Percentiles rank a stretch among this genome's conserved stretches.
phyloP scores from a whole-genome alignment of 2,888 invertebrate genomes.

The Hofmannophila pseudospretella region DNA sequence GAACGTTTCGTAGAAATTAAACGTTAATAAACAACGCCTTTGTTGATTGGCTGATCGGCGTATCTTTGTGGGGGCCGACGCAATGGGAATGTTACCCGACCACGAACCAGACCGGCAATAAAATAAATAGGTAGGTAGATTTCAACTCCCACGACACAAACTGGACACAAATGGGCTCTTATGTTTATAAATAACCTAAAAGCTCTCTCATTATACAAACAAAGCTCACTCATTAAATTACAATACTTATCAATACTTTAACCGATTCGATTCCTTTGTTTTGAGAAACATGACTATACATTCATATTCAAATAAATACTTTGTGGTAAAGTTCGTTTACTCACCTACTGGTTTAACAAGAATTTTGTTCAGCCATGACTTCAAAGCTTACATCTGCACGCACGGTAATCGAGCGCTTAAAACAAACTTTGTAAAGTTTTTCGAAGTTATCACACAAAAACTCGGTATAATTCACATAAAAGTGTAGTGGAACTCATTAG shows the following conservation, averaged over 20 bases:
- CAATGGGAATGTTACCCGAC: constrained; percentile 22
- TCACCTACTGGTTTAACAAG: constrained; percentile 71
- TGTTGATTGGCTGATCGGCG: constrained; percentile 26
- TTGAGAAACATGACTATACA: too few species aligned
- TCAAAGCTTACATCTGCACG: constrained; percentile 47
- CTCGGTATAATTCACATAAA: constrained; percentile 29
- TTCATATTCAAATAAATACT: constrained; percentile 29
- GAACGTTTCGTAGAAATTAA: constrained; percentile 48
- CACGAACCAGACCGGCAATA: constrained; percentile 7
- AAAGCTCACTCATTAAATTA: too few species aligned
- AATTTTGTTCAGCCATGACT: constrained; percentile 61
- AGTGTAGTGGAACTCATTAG: constrained; percentile 26
- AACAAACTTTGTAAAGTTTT: constrained; percentile 63
- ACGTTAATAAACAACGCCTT: constrained; percentile 43
- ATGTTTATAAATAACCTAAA: too few species aligned
- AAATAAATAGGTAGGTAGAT: constrained; percentile 5
- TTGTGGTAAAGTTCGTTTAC: constrained; percentile 52
- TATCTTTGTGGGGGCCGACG: constrained; percentile 19
- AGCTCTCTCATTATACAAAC: too few species aligned
- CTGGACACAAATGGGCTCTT: neutral
- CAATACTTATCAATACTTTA: too few species aligned
- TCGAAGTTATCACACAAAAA: constrained; percentile 37
- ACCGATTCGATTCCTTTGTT: too few species aligned
- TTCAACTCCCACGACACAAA: neutral
- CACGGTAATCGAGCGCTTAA: constrained; percentile 34